Evolutionary conservation across 2,113 vertebrate genomes (phyloP), one percentile per base, ranked within the genome.

Genomic region (Hippolais icterina): DNA sequence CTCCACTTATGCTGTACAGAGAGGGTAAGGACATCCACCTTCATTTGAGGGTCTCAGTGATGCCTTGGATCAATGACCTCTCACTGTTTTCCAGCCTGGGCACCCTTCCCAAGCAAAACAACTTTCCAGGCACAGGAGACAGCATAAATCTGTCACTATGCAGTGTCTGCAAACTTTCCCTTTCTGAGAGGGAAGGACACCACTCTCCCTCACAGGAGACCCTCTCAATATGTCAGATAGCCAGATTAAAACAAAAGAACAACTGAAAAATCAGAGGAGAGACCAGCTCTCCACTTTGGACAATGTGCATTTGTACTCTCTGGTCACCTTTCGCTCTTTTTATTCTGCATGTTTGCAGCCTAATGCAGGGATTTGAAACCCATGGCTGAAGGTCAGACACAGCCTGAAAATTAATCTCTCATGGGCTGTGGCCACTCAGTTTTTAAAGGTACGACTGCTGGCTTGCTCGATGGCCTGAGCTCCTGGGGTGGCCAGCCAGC

Each of bases 291-390:
- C 33, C 15, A 4, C 44, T 74, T 77, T 28, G 64, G 14, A 74
- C 9, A 14, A 9, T 1, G 2, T 1, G 0, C 37, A 39, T n/a
- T 68, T 0, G 8, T 52, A 44, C 5, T 5, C 17, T 63, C 21
- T 0, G 0, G 20, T 79, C 41, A 29, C 31, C 52, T 31, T 76
- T 54, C 13, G 22, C 39, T 42, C 13, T 15, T 70, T 79, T 69
- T 33, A 15, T 24, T 25, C 15, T 50, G 8, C 19, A 8, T 5
- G 5, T 39, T 85, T 59, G 16, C 41, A 35, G 42, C 42, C 37
- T 35, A 23, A 44, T 15, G 22, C 18, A 60, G 37, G 16, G 29
- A 13, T 64, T n/a, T n/a, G 49, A 93, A 85, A 80, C 17, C n/a
- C 18, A 16, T 39, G 46, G 52, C 31, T 65, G n/a, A 79, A 50